These are phyloP conservation scores for Euproctis similis DNA, from an alignment of 2,888 invertebrate genomes.

Conservation along the genomic window DNA sequence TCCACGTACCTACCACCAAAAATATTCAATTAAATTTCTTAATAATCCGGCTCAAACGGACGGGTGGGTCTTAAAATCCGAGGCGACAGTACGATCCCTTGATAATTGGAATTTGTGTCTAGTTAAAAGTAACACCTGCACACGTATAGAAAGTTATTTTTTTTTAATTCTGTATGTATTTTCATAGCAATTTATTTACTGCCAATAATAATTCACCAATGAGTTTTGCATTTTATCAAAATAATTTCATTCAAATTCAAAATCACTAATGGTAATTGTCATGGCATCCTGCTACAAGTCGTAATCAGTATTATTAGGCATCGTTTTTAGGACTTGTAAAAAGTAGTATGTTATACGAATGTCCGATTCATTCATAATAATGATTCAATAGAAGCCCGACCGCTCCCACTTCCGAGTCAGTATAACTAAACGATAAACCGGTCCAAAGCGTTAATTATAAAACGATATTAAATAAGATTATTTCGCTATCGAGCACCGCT, in stretches of 20 bases:
- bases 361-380: slow-evolving; percentile 70
- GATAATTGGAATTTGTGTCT: slow-evolving; percentile 63
- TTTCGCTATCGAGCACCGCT: slow-evolving; percentile 58
- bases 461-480: slow-evolving; percentile 63
- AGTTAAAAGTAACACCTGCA: slow-evolving; percentile 47
- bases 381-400: slow-evolving; percentile 49
- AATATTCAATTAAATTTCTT: slow-evolving; percentile 69
- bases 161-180: slow-evolving; percentile 18
- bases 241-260: too few species aligned
- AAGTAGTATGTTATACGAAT: slow-evolving; percentile 52
- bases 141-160: slow-evolving; percentile 16
- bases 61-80: slow-evolving; percentile 41
- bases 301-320: slow-evolving; percentile 51
- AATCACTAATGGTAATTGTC: too few species aligned
- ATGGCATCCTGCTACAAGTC: slow-evolving; percentile 4
- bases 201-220: too few species aligned
- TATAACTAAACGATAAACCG: slow-evolving; percentile 45
- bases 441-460: slow-evolving; percentile 65
- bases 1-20: slow-evolving; percentile 48
- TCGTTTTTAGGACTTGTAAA: slow-evolving; percentile 41
- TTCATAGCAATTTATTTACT: too few species aligned
- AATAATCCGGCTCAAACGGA: slow-evolving; percentile 63
- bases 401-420: slow-evolving; percentile 55
- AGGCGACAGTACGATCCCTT: slow-evolving; percentile 45
- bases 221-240: too few species aligned